Evolutionary conservation across 2,113 vertebrate species (phyloP).

Genomic region (Amphiprion ocellaris): DNA sequence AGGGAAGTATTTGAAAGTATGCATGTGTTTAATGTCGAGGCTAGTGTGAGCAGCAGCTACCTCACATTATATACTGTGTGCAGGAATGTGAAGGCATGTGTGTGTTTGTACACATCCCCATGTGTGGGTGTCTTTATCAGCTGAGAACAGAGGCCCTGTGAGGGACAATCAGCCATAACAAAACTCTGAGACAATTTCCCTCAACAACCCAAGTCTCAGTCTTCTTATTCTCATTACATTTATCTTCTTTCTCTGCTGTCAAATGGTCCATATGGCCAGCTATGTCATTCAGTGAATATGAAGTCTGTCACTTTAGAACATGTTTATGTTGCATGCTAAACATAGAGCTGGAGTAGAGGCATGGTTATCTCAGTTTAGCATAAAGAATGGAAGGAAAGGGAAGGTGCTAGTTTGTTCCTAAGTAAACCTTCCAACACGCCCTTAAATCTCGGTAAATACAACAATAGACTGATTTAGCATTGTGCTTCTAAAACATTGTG

Average conservation of each 20-base stretch:
- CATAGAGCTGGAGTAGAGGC: neutral
- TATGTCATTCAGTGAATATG: too few species aligned
- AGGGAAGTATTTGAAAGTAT: neutral
- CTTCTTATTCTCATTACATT: too few species aligned
- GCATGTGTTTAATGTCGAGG: conserved; percentile 13
- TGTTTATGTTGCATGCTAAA: too few species aligned
- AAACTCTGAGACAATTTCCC: conserved; percentile 43
- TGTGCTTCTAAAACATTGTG: too few species aligned
- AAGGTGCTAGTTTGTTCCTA: too few species aligned
- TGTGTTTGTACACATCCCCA: neutral
- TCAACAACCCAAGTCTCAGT: neutral
- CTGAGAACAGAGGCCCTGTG: conserved; percentile 57
- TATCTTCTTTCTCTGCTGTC: neutral
- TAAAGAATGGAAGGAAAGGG: neutral
- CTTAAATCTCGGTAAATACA: too few species aligned
- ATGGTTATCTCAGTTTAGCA: neutral
- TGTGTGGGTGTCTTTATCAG: conserved; percentile 62
- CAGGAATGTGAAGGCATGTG: too few species aligned
- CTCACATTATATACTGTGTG: neutral
- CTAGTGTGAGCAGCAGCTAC: conserved; percentile 14
- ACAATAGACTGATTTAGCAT: too few species aligned
- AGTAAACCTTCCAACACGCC: too few species aligned
- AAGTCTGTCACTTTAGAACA: too few species aligned
- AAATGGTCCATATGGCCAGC: too few species aligned
- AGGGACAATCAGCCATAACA: conserved; percentile 46